phyloP scores from a whole-genome alignment of 2,113 vertebrate genomes.

The Scatophagus argus region DNA sequence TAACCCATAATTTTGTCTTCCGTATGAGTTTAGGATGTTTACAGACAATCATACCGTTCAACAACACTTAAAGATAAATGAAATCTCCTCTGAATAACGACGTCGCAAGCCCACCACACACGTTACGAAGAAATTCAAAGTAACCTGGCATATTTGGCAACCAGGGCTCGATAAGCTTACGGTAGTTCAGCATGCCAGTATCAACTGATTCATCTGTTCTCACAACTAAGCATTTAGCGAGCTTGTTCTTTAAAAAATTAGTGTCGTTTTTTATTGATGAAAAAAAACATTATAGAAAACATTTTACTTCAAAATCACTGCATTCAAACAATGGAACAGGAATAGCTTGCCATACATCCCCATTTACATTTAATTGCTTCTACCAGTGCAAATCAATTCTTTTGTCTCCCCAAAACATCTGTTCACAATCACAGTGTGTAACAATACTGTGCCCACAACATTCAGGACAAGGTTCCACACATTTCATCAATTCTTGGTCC shows the following conservation, averaged over 20 bases:
- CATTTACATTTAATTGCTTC: not conserved
- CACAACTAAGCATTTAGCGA: constrained; percentile 5
- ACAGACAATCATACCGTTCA: rapidly evolving
- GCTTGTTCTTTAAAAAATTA: constrained; percentile 8
- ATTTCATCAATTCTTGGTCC: constrained; percentile 45
- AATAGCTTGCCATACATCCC: not conserved
- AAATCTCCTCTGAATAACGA: not conserved
- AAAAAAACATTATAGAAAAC: constrained; percentile 52
- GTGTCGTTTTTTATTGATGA: constrained; percentile 56
- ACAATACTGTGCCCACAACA: not conserved
- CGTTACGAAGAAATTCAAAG: not conserved
- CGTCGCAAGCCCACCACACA: rapidly evolving
- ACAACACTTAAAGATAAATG: not conserved
- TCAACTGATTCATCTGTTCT: constrained; percentile 55
- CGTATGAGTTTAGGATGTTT: rapidly evolving
- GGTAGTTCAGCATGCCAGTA: too few relatives aligned
- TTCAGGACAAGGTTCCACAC: not conserved
- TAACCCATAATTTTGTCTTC: not conserved
- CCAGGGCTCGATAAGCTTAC: not conserved
- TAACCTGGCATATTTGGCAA: constrained; percentile 44
- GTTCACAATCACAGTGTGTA: constrained; percentile 13
- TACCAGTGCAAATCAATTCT: constrained; percentile 27
- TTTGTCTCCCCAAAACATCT: not conserved
- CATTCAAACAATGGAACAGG: not conserved
- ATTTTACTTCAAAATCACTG: not conserved